Base-by-base conservation (phyloP, 2,888 invertebrate genomes). In the Pristionchus entomophagus region DNA sequence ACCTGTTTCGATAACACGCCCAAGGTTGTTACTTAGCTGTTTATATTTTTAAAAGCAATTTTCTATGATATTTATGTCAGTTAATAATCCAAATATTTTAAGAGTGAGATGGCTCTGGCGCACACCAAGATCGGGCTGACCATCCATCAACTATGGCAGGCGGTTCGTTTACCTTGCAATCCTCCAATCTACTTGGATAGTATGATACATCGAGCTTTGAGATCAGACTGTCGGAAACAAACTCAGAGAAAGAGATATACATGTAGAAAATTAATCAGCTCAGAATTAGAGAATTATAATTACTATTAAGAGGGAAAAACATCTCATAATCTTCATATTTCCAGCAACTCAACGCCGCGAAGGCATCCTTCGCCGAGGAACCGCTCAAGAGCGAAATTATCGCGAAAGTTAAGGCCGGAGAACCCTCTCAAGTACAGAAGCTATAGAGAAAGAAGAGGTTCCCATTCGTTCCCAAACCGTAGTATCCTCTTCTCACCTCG, bases 291-390 rank as follows among this genome's bases (percentile, higher is more conserved):
- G 8, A 45, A 14, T 45, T 6, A 45, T 45, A n/a, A n/a, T 45
- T 6, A 10, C 14, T 45, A 45, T 45, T 45, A 10, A 45, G 6
- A 45, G 22, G 38, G 8, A 1, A 38, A 26, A 19, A 35, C n/a
- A n/a, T n/a, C n/a, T n/a, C n/a, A n/a, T n/a, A n/a, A n/a, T n/a
- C n/a, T n/a, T n/a, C n/a, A 0, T 26, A 2, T 17, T 91, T 92
- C 78, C 93, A 95, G 95, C 95, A 95, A 90, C 93, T 95, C 86
- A 95, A 95, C 90, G 95, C 95, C 2, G 95, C 95, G 2, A 91
- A 93, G 35, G 93, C 95, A 0, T 93, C 93, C 59, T 95, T 95
- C 91, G 92, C 95, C 22, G 94, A 95, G 0, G 94, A 94, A 51
- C 92, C 93, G 45, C 95, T 95, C 88, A 95, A 95, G 89, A 87